Base-by-base conservation (phyloP, 2,113 vertebrate genomes). In the Stigmatopora nigra region DNA sequence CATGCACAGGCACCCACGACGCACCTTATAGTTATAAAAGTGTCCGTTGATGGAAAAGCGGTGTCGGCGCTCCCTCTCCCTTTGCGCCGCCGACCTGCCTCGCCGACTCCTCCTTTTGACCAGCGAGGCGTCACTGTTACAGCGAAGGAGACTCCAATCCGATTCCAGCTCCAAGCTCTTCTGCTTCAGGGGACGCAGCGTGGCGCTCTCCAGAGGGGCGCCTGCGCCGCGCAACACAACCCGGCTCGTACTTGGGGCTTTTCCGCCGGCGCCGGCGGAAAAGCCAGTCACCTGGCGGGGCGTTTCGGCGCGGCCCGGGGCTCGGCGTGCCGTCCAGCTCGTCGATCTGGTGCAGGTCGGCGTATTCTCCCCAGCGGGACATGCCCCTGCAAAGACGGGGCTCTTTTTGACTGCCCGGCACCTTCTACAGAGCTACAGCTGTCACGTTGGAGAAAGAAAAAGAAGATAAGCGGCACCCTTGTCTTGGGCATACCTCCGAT, bases 1-100 rank as follows among this genome's bases (percentile, higher is more conserved):
- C 25, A 31, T 1, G 25, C 25, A 31, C 25, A 31, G 2, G 25
- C 25, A 31, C 22, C 20, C 7, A 38, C 1, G 22, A 22, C 1
- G 1, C 3, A 94, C 96, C 90, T 96, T 93, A 0, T 95, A 89
- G 82, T 97, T 92, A 68, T 98, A 98, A 78, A 94, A 94, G 71
- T 98, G 96, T 17, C 96, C 94, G 0, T 98, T 98, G 70, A 98
- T 98, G 0, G 94, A 98, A 65, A 93, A 94, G 57, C 93, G 89
- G 61, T 92, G 93, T 1, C 88, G 88, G 38, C 79, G 85, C 59
- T 89, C 86, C 25, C 71, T 79, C 71, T 90, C 68, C 59, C 79
- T 78, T 74, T 92, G 78, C 22, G 82, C 86, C 1, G 72, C 73
- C 0, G 74, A 79, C 77, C 87, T 90, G 3, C 73, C 64, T 52